These are phyloP conservation scores for Vesta saturnalis DNA, from an alignment of 2,888 invertebrate species.

Conservation along the genomic window DNA sequence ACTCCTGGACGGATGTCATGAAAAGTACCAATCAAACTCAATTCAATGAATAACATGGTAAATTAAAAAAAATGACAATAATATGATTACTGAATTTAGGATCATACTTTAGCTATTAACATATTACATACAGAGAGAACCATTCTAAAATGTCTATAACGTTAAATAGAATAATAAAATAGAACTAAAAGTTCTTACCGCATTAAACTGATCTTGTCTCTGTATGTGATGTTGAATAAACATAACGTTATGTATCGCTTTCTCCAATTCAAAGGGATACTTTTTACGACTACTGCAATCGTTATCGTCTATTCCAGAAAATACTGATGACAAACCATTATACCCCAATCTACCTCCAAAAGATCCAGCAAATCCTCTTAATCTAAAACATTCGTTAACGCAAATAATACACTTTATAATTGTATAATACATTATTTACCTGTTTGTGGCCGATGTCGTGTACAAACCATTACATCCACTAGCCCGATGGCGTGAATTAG, in stretches of 20 bases:
- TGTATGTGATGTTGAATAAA: constrained; percentile 95
- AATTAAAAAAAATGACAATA: too few relatives aligned
- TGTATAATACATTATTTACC: constrained; percentile 63
- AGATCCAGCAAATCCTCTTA: constrained; percentile 80
- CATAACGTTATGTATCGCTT: constrained; percentile 94
- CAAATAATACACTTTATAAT: neutral
- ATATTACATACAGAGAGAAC: too few relatives aligned
- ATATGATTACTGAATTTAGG: too few relatives aligned
- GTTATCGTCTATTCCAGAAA: constrained; percentile 86
- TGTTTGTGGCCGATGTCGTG: constrained; percentile 77
- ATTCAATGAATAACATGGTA: too few relatives aligned
- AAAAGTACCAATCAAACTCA: too few relatives aligned
- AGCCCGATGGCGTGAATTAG: constrained; percentile 74
- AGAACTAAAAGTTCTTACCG: constrained; percentile 70
- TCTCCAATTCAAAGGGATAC: constrained; percentile 92
- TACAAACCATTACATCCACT: constrained; percentile 86
- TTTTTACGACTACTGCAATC: constrained; percentile 83
- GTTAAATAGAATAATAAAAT: constrained; percentile 4
- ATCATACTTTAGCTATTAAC: too few relatives aligned
- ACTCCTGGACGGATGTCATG: too few relatives aligned
- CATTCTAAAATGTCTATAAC: too few relatives aligned
- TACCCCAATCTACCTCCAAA: constrained; percentile 76
- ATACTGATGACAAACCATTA: constrained; percentile 84
- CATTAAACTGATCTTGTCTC: constrained; percentile 94
- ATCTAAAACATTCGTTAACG: constrained; percentile 62